Evolutionary conservation across 92 coral and sea anemone species (phyloP).

Genomic region (Palythoa caribaeorum): DNA sequence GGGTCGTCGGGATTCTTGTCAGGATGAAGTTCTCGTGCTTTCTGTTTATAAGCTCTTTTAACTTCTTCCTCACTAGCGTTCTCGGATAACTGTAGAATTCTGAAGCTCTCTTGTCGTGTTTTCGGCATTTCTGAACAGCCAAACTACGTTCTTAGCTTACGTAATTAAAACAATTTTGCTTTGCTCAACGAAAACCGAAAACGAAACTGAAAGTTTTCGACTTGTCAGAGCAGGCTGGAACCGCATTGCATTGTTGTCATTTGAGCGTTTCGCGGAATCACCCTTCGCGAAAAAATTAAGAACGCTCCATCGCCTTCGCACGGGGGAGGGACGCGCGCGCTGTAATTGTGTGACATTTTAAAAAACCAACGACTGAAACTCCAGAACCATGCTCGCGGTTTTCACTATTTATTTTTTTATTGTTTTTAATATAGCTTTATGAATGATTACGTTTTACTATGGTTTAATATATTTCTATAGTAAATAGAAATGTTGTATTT

Average conservation of each 20-base stretch:
- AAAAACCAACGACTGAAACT: too few relatives aligned
- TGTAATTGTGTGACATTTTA: too few relatives aligned
- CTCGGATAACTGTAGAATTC: constrained; percentile 70
- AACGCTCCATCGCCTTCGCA: too few relatives aligned
- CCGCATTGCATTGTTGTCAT: constrained; percentile 33
- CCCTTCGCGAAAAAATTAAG: neutral
- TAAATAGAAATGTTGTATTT: too few relatives aligned
- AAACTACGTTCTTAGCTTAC: neutral
- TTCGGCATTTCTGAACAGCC: constrained; percentile 56
- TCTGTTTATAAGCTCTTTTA: constrained; percentile 72
- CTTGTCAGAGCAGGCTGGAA: neutral
- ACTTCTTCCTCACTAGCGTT: constrained; percentile 79
- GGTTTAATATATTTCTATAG: too few relatives aligned
- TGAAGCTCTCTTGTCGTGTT: constrained; percentile 71
- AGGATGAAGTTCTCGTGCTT: constrained; percentile 84
- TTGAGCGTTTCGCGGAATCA: constrained; percentile 10
- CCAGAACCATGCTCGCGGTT: too few relatives aligned
- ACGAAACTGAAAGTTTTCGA: constrained; percentile 1
- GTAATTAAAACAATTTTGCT: neutral
- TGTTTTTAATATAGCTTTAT: too few relatives aligned
- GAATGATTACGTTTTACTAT: too few relatives aligned
- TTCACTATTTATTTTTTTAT: too few relatives aligned
- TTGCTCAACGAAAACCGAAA: neutral
- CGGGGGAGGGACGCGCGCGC: too few relatives aligned
- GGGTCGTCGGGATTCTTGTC: constrained; percentile 81